Percentiles rank a stretch among this genome's conserved stretches.
Evolutionary conservation across 2,113 vertebrate species (phyloP).

Genomic region (Phylloscopus trochilus): DNA sequence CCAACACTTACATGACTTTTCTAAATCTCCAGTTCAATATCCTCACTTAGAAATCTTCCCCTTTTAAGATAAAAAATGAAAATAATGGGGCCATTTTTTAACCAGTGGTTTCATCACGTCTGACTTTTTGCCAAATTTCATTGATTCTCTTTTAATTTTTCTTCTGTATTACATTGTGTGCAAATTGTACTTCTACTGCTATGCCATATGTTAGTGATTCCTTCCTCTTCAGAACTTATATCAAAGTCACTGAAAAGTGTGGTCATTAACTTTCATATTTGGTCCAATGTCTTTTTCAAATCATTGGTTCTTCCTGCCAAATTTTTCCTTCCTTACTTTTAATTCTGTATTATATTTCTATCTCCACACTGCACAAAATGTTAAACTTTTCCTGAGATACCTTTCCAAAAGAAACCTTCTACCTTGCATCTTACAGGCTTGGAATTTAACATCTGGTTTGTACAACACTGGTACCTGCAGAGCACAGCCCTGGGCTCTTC

Average conservation of each 20-base stretch:
- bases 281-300: not conserved
- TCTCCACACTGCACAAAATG: not conserved
- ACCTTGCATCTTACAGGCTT: not conserved
- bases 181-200: not conserved
- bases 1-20: not conserved
- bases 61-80: not conserved
- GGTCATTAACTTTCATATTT: not conserved
- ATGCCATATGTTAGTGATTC: not conserved
- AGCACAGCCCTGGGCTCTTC: not conserved
- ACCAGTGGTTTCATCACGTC: not conserved
- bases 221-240: not conserved
- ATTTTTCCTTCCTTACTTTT: not conserved
- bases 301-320: not conserved
- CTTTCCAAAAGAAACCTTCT: not conserved
- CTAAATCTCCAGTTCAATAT: not conserved
- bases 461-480: not conserved
- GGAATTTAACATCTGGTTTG: not conserved
- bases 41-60: not conserved
- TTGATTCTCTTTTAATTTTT: not conserved
- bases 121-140: not conserved
- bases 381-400: not conserved
- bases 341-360: conserved; percentile 17
- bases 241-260: not conserved
- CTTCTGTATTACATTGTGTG: not conserved
- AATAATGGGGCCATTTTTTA: not conserved